phyloP scores from a whole-genome alignment of 2,113 vertebrate species.

The Cercocebus atys region DNA sequence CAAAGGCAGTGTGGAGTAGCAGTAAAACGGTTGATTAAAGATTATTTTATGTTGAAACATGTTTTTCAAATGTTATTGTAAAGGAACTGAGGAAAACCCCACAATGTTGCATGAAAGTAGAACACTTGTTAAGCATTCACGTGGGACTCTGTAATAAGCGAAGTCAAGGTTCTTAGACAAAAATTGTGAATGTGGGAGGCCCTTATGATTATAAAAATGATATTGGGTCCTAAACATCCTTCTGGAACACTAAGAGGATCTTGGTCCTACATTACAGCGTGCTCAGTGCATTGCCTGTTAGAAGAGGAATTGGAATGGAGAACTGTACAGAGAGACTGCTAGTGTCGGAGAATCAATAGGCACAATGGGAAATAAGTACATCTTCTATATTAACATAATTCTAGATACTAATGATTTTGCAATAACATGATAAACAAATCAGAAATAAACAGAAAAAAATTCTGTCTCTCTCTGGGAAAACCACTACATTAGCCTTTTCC shows the following conservation, averaged over 20 bases:
- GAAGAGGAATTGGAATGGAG: background rate
- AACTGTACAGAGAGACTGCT: background rate
- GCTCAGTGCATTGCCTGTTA: background rate
- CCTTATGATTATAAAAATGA: background rate
- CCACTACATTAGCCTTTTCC: background rate
- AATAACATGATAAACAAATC: background rate
- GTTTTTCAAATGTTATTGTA: slow-evolving; percentile 17
- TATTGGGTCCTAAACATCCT: background rate
- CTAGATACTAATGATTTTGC: background rate
- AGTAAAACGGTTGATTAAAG: background rate
- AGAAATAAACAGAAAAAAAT: background rate
- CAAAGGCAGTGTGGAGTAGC: background rate
- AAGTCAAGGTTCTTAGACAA: background rate
- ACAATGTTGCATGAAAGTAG: background rate
- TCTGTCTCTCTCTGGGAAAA: background rate
- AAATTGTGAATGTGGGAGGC: background rate
- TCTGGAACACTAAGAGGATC: background rate
- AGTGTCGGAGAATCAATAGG: background rate
- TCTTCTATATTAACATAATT: background rate
- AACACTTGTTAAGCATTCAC: background rate
- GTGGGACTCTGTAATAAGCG: background rate
- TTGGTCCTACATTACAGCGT: background rate
- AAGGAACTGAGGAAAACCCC: background rate
- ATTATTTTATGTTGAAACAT: slow-evolving; percentile 26
- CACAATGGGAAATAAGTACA: no score